phyloP scores from a whole-genome alignment of 2,797 vertebrate species.

The Falco berigora region DNA sequence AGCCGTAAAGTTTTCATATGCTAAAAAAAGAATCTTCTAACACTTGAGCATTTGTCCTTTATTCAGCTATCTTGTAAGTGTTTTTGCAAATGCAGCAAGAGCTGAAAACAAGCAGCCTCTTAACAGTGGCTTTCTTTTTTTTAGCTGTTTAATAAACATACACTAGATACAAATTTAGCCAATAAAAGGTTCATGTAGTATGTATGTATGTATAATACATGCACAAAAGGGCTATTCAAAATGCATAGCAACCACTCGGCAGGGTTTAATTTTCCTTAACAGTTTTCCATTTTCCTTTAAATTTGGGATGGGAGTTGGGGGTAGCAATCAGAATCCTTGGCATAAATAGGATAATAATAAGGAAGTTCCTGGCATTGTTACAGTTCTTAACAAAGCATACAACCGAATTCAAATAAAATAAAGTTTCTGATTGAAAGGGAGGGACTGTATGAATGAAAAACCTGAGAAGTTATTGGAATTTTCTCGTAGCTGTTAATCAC shows the following conservation, averaged over 20 bases:
- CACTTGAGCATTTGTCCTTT: constrained; percentile 31
- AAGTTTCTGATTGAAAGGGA: constrained; percentile 17
- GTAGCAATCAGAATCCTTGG: constrained; percentile 36
- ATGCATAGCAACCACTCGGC: constrained; percentile 45
- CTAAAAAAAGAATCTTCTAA: constrained; percentile 16
- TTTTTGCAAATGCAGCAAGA: background rate
- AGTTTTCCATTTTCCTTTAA: constrained; percentile 58
- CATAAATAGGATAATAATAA: constrained; percentile 55
- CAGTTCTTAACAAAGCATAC: constrained; percentile 22
- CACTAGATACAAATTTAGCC: constrained; percentile 50
- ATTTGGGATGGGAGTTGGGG: constrained; percentile 40
- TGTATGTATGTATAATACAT: constrained; percentile 45
- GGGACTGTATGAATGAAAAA: background rate
- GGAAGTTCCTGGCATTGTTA: constrained; percentile 43
- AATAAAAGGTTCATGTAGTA: constrained; percentile 47
- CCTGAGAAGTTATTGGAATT: background rate
- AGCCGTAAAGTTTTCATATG: constrained; percentile 5
- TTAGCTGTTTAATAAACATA: constrained; percentile 36
- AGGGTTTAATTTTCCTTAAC: constrained; percentile 59
- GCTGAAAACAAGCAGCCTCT: background rate
- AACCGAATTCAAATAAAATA: constrained; percentile 31
- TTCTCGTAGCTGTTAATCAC: background rate
- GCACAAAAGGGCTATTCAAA: constrained; percentile 55
- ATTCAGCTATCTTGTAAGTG: background rate
- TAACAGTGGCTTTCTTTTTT: background rate